Evolutionary conservation across 2,888 invertebrate species (phyloP).

Genomic region (Conistra vaccinii): DNA sequence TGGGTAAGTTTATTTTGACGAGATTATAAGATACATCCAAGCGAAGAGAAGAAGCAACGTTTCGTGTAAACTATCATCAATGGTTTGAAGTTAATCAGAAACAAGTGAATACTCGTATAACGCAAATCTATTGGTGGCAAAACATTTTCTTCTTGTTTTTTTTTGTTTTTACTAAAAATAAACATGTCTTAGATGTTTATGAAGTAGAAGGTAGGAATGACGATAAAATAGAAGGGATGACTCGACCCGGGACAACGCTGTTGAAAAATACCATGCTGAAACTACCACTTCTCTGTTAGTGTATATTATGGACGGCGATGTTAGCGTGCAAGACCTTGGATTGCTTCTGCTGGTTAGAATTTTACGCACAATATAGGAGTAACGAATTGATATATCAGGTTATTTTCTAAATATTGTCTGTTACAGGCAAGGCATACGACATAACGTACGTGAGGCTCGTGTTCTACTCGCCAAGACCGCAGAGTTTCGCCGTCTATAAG

Average conservation of each 20-base stretch:
- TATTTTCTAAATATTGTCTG: neutral
- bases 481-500: conserved; percentile 99
- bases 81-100: neutral
- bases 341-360: neutral
- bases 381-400: no score
- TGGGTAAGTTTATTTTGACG: conserved; percentile 92
- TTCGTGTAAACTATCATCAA: neutral
- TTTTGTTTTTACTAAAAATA: neutral
- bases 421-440: conserved; percentile 97
- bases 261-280: neutral
- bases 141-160: neutral
- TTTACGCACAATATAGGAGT: neutral
- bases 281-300: neutral
- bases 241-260: no score
- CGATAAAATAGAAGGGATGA: no score
- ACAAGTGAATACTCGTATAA: no score
- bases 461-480: conserved; percentile 98
- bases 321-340: neutral
- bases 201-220: no score
- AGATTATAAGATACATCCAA: neutral
- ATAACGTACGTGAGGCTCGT: conserved; percentile 98
- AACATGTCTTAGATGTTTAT: no score
- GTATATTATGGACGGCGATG: neutral
- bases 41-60: neutral
- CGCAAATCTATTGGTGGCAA: no score